Evolutionary conservation across 2,113 vertebrate genomes (phyloP).

Genomic region (Tinamus guttatus): DNA sequence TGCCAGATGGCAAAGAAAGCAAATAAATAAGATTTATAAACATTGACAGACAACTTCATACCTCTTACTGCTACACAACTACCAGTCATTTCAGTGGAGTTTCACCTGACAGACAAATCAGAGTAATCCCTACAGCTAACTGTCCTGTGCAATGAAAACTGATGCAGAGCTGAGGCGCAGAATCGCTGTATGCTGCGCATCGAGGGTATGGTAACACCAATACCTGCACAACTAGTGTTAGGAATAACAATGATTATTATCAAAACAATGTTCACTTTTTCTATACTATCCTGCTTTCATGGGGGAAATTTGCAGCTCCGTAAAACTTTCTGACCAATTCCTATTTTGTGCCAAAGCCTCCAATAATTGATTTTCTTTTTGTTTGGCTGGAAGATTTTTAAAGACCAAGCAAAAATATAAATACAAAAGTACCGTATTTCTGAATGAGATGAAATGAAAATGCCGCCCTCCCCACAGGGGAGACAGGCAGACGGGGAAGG

Average conservation of each 20-base stretch:
- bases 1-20: conserved; percentile 48
- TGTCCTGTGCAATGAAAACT: background rate
- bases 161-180: background rate
- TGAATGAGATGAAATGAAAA: background rate
- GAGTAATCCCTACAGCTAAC: background rate
- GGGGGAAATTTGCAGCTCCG: background rate
- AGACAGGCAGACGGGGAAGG: background rate
- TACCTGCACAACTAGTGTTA: background rate
- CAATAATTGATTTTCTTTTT: background rate
- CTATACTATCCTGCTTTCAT: background rate
- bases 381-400: background rate
- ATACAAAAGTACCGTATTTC: background rate
- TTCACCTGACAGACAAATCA: background rate
- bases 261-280: background rate
- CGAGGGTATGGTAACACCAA: accelerated
- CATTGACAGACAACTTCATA: background rate
- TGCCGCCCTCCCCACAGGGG: background rate
- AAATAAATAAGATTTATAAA: conserved; percentile 25
- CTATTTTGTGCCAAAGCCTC: background rate
- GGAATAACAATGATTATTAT: background rate
- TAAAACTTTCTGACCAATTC: background rate
- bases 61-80: background rate
- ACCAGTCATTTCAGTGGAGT: background rate
- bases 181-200: background rate
- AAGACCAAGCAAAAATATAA: background rate